Percentiles rank a stretch among this genome's conserved stretches.
phyloP scores from a whole-genome alignment of 2,113 vertebrate species.

The Apeltes quadracus region DNA sequence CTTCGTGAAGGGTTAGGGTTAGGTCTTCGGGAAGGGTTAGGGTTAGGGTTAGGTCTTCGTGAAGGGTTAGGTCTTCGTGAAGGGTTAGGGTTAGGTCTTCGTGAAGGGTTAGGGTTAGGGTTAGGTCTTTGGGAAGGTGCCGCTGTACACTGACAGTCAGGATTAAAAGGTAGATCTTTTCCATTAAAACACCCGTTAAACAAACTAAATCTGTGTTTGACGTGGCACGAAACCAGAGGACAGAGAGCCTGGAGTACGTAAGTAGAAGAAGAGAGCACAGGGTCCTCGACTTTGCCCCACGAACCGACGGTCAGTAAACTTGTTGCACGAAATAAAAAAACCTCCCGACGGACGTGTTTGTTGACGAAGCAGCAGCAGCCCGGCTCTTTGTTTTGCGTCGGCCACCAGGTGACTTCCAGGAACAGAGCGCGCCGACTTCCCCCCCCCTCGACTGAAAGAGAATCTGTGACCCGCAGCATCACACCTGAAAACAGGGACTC shows the following conservation, averaged over 20 bases:
- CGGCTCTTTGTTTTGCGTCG: constrained; percentile 39
- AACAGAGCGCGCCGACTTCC: too few relatives aligned
- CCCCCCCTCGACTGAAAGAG: too few relatives aligned
- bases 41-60: too few relatives aligned
- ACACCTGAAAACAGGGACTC: constrained; percentile 35
- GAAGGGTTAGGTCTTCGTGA: too few relatives aligned
- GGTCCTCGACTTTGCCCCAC: constrained; percentile 47
- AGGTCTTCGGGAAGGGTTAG: too few relatives aligned
- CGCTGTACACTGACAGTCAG: background rate
- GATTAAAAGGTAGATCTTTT: constrained; percentile 18
- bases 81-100: too few relatives aligned
- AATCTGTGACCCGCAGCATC: constrained; percentile 33
- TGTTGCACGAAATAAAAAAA: constrained; percentile 32
- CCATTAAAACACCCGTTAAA: constrained; percentile 44
- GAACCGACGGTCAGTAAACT: constrained; percentile 62
- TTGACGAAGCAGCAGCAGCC: constrained; percentile 19
- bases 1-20: too few relatives aligned
- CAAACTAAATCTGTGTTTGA: constrained; percentile 36
- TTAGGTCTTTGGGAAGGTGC: too few relatives aligned
- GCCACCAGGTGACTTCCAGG: constrained; percentile 45
- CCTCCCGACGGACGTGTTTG: constrained; percentile 10
- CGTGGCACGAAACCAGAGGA: constrained; percentile 19
- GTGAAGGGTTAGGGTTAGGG: too few relatives aligned
- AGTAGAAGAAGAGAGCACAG: constrained; percentile 28
- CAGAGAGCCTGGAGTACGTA: constrained; percentile 8